Percentiles rank a stretch among this genome's conserved stretches.
Evolutionary conservation across 2,888 invertebrate genomes (phyloP).

Genomic region (Erebia palarica): DNA sequence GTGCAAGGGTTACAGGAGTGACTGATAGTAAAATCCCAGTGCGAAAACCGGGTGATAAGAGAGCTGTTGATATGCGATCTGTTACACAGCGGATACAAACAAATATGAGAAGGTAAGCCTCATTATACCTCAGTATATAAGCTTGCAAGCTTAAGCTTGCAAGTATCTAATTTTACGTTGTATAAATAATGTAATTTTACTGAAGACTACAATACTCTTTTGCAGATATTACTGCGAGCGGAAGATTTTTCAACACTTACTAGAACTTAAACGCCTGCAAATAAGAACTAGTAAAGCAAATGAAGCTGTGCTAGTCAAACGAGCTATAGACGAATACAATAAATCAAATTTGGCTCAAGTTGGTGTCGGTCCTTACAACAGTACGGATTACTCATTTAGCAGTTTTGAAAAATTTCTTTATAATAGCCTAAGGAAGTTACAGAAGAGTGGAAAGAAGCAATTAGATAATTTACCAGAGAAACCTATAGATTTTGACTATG

Average conservation of each 20-base stretch:
- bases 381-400: constrained; percentile 86
- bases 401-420: constrained; percentile 95
- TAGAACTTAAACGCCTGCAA: constrained; percentile 95
- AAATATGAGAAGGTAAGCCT: constrained; percentile 88
- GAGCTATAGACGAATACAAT: constrained; percentile 92
- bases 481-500: constrained; percentile 77
- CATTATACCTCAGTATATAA: too few relatives aligned
- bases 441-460: constrained; percentile 86
- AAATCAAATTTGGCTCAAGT: constrained; percentile 87
- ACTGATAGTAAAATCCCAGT: constrained; percentile 84
- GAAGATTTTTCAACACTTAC: constrained; percentile 95
- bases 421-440: constrained; percentile 90
- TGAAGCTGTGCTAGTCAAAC: constrained; percentile 92
- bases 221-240: constrained; percentile 93
- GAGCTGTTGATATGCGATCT: constrained; percentile 90
- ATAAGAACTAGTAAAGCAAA: constrained; percentile 94
- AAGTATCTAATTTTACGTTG: background rate
- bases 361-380: constrained; percentile 84
- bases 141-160: background rate
- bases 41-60: constrained; percentile 85
- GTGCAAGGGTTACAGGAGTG: constrained; percentile 74
- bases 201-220: constrained; percentile 4
- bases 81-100: constrained; percentile 94
- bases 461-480: constrained; percentile 84
- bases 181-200: background rate